phyloP scores from a whole-genome alignment of 2,113 vertebrate species.

The Misgurnus anguillicaudatus region DNA sequence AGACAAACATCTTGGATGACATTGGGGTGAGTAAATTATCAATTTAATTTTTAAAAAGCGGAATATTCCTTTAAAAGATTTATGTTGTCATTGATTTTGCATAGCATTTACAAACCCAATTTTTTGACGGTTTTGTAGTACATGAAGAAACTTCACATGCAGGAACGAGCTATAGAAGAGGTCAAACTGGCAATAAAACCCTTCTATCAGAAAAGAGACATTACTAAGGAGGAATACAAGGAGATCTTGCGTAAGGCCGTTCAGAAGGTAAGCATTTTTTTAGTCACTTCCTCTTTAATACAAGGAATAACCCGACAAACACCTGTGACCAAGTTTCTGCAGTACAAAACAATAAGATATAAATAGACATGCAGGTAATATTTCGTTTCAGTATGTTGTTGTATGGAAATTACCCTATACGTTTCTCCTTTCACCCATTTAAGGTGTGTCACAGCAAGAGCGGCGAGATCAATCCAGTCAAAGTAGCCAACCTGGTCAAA shows the following conservation, averaged over 20 bases:
- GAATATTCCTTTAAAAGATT: too few species aligned
- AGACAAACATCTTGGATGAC: too few species aligned
- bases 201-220: conserved; percentile 94
- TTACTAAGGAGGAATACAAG: conserved; percentile 97
- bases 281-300: background rate
- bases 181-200: conserved; percentile 98
- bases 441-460: conserved; percentile 99
- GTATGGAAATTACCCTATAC: background rate
- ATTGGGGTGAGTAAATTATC: too few species aligned
- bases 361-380: background rate
- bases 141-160: conserved; percentile 93
- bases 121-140: conserved; percentile 68
- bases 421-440: background rate
- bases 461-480: conserved; percentile 95
- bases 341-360: background rate
- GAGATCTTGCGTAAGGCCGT: conserved; percentile 95
- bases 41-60: too few species aligned
- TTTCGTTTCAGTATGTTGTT: background rate
- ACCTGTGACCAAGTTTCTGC: background rate
- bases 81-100: too few species aligned
- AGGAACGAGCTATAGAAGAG: conserved; percentile 94
- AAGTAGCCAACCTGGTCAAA: conserved; percentile 93
- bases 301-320: background rate
- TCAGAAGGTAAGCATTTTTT: conserved; percentile 80
- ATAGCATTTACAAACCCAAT: too few species aligned